Evolutionary conservation across 2,797 vertebrate genomes (phyloP).

Genomic region (Oceanodroma leucorhoa): DNA sequence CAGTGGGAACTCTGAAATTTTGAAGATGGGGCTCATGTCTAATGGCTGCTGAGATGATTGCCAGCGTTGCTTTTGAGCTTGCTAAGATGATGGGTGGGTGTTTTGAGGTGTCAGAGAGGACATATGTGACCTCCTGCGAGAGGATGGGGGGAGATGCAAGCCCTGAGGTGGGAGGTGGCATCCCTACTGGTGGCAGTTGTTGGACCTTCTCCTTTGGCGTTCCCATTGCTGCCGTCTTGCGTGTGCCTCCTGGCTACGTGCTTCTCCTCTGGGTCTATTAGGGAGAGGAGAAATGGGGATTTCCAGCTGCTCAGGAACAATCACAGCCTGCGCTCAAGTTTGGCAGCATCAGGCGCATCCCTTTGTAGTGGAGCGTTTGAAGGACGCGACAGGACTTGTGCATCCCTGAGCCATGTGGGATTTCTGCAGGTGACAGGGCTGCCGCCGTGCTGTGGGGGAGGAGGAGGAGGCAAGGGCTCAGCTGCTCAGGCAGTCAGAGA

Average conservation of each 20-base stretch:
- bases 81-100: neutral
- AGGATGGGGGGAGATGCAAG: neutral
- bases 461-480: neutral
- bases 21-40: neutral
- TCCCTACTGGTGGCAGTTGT: neutral
- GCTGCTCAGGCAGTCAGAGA: neutral
- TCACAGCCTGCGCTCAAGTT: neutral
- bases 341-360: neutral
- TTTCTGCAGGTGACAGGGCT: neutral
- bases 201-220: neutral
- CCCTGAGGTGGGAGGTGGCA: neutral
- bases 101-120: neutral
- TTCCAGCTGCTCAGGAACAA: neutral
- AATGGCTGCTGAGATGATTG: neutral
- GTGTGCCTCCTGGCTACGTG: rapidly evolving
- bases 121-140: rapidly evolving
- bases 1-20: neutral
- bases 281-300: neutral
- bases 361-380: rapidly evolving
- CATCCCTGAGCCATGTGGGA: rapidly evolving
- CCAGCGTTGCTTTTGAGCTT: neutral
- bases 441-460: neutral
- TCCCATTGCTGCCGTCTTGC: neutral
- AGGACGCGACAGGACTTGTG: neutral
- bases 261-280: neutral